A percentile compares a stretch with the other conserved stretches of the same genome.
These are phyloP conservation scores for Brachyalestes nurse DNA, from an alignment of 2,797 vertebrate genomes.

Conservation along the genomic window DNA sequence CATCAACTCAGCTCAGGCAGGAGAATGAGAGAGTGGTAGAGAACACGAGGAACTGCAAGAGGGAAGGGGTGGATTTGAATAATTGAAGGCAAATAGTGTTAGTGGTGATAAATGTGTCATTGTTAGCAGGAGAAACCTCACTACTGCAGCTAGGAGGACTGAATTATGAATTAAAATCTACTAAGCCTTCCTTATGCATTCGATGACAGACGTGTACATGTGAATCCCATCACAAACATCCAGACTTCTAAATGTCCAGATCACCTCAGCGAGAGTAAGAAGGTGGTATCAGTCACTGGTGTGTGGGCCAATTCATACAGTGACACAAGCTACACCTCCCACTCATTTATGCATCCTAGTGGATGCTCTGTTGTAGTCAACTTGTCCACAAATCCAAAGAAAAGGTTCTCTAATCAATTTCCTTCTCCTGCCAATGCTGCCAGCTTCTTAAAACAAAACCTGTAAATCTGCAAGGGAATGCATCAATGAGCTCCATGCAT, in stretches of 20 bases:
- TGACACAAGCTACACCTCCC: background rate
- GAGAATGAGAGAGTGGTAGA: conserved; percentile 29
- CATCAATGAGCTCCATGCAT: background rate
- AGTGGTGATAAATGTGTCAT: conserved; percentile 60
- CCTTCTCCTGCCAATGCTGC: background rate
- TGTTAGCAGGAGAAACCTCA: conserved; percentile 60
- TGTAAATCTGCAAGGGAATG: background rate
- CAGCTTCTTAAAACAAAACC: background rate
- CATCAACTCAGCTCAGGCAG: conserved; percentile 25
- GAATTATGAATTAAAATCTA: conserved; percentile 7
- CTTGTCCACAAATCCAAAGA: no score
- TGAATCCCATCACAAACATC: background rate
- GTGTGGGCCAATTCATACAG: background rate
- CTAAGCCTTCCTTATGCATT: background rate
- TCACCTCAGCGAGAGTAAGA: background rate
- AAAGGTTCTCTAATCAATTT: conserved; percentile 4
- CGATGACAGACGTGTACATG: background rate
- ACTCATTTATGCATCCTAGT: background rate
- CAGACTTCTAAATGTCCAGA: background rate
- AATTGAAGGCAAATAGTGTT: conserved; percentile 65
- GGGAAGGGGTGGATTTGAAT: conserved; percentile 45
- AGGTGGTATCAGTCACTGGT: background rate
- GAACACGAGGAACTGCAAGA: conserved; percentile 22
- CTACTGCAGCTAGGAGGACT: conserved; percentile 55
- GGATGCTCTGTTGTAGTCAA: no score